Evolutionary conservation across 2,888 invertebrate genomes (phyloP).

Genomic region (Dasypolia templi): DNA sequence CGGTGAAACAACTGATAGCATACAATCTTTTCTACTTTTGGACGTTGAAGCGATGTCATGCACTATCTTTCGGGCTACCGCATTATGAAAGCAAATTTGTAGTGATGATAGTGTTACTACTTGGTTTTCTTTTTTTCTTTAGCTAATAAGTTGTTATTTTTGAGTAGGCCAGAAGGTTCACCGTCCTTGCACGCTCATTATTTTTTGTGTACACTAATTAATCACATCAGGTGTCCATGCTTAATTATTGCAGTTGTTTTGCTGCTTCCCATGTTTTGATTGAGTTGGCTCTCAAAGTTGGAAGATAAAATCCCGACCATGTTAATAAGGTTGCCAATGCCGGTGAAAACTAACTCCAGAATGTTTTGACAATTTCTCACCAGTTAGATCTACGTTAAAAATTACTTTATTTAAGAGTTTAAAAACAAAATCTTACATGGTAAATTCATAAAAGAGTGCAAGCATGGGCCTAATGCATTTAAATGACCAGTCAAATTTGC

Average conservation of each 20-base stretch:
- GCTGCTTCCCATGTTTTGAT: background rate
- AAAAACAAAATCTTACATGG: background rate
- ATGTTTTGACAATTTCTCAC: too few species aligned
- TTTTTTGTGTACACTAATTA: constrained; percentile 22
- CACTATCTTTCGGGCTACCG: constrained; percentile 27
- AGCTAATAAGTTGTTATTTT: constrained; percentile 21
- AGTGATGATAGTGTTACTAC: background rate
- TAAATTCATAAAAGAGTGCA: background rate
- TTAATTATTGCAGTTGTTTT: constrained; percentile 11
- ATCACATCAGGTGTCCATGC: constrained; percentile 27
- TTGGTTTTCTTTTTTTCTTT: background rate
- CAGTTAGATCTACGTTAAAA: background rate
- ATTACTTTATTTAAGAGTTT: background rate
- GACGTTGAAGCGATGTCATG: constrained; percentile 5
- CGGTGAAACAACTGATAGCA: constrained; percentile 39
- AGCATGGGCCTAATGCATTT: constrained; percentile 10
- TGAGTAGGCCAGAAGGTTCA: background rate
- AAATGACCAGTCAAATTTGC: constrained; percentile 11
- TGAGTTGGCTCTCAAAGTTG: background rate
- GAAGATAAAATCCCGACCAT: background rate
- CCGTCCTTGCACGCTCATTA: constrained; percentile 39
- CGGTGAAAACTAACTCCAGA: background rate
- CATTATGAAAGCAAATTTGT: constrained; percentile 2
- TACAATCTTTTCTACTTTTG: constrained; percentile 31
- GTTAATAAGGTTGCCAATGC: background rate